These are phyloP conservation scores for Drosophila trapezifrons DNA, from an alignment of 1,140 invertebrate genomes.

Conservation along the genomic window DNA sequence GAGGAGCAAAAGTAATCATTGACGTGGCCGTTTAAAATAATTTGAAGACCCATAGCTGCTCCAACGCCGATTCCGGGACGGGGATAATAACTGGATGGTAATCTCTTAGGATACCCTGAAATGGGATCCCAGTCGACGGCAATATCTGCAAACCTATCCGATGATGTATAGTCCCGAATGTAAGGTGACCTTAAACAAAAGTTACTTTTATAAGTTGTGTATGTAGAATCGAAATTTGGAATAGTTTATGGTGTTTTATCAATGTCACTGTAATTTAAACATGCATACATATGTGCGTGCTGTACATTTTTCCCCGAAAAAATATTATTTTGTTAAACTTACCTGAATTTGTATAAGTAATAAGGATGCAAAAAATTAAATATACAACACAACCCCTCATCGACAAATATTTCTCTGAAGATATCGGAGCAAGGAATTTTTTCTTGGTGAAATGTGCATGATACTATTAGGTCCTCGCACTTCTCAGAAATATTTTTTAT, in stretches of 20 bases:
- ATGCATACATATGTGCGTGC: too few species aligned
- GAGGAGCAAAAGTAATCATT: conserved; percentile 91
- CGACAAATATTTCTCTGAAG: conserved; percentile 91
- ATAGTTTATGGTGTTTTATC: too few species aligned
- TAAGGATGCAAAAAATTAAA: conserved; percentile 90
- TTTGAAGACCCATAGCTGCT: conserved; percentile 88
- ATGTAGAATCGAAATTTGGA: neutral
- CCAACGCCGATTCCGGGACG: conserved; percentile 86
- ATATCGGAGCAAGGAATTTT: conserved; percentile 87
- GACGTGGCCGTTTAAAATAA: conserved; percentile 88
- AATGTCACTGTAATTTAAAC: too few species aligned
- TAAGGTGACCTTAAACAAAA: conserved; percentile 25
- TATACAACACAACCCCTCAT: conserved; percentile 92
- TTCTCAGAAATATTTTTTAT: conserved; percentile 56
- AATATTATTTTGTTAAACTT: neutral
- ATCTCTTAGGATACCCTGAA: conserved; percentile 55
- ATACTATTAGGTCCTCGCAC: conserved; percentile 67
- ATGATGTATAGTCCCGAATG: conserved; percentile 64
- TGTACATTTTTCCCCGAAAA: neutral
- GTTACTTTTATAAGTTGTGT: neutral
- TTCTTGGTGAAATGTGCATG: conserved; percentile 47
- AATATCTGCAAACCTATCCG: conserved; percentile 60
- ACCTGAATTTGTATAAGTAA: conserved; percentile 86
- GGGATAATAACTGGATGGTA: conserved; percentile 66
- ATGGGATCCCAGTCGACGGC: conserved; percentile 88